Base-by-base conservation (phyloP, 2,113 vertebrate species). In the Meriones unguiculatus region DNA sequence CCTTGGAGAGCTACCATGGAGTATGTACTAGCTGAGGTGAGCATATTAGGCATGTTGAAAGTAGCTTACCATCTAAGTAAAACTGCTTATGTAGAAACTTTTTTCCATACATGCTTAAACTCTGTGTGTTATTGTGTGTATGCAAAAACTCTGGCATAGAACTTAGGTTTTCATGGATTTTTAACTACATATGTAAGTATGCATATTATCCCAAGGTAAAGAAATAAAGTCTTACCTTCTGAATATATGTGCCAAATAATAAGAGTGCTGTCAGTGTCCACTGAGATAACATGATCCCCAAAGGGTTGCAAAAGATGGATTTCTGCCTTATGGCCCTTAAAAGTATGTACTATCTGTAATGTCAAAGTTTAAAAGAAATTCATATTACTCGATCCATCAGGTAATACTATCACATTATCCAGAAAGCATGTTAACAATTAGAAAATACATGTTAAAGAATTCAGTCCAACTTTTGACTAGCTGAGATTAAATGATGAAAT, bases 271-370 rank as follows among this genome's bases (percentile, higher is more conserved):
- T 99, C 98, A 28, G 97, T 96, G 98, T 99, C 99, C 25, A 99
- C 99, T 88, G 99, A 99, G 81, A 99, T 99, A 73, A 99, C 87
- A 72, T 99, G 99, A 97, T 99, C 99, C 2, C 99, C 99, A 97
- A 99, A 99, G 38, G 99, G 99, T 92, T 99, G 99, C 18, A 99
- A 97, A 91, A 99, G 98, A 62, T 98, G 99, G 95, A 99, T 99
- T 91, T 99, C 99, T 96, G 99, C 99, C 87, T 98, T 98, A 96
- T 99, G 99, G 94, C 99, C 99, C 30, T 97, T 97, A 98, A 99
- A 99, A 41, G 98, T 98, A 98, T 99, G 99, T 96, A 99, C 99
- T 73, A 99, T 98, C 99, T 99, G 97, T 0, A 98, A 98, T 92
- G 91, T 94, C n/a, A 95, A 98, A 93, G 0, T 96, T 84, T 75